These are phyloP conservation scores for Odocoileus virginianus DNA, from an alignment of 2,113 vertebrate genomes.

Conservation along the genomic window DNA sequence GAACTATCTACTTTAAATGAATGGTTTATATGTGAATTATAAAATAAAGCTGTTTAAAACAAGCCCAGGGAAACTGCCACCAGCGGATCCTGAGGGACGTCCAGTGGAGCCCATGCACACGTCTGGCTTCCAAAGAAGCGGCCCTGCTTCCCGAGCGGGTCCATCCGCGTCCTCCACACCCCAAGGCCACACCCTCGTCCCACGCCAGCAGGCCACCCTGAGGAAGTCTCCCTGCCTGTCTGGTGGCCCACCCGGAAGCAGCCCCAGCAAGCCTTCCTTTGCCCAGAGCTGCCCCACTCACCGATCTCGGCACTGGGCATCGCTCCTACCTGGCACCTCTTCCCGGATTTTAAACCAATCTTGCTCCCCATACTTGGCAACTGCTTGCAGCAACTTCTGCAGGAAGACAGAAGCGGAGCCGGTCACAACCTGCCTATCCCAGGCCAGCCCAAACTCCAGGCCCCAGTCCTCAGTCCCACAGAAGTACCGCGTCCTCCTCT, in stretches of 20 bases:
- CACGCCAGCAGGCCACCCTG: accelerated
- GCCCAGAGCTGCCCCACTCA: conserved; percentile 57
- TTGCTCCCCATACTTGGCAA: conserved; percentile 83
- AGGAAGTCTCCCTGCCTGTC: accelerated
- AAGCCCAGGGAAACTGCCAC: accelerated
- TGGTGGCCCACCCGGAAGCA: accelerated
- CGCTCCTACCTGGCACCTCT: conserved; percentile 91
- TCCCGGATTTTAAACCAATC: conserved; percentile 91
- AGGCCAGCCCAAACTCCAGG: too few species aligned
- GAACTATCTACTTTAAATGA: accelerated
- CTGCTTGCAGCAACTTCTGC: conserved; percentile 88
- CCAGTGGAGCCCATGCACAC: accelerated
- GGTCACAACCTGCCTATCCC: accelerated
- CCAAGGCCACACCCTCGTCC: accelerated
- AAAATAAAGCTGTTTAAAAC: neutral
- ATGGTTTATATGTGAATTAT: accelerated
- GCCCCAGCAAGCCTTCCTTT: neutral
- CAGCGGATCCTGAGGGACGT: too few species aligned
- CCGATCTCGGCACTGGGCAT: conserved; percentile 91
- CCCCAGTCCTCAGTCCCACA: accelerated
- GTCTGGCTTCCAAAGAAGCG: accelerated
- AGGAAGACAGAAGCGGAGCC: neutral
- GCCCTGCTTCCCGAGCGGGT: accelerated
- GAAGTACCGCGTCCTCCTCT: conserved; percentile 88
- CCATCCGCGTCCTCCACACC: accelerated